Evolutionary conservation across 2,113 vertebrate species (phyloP), one percentile per base, ranked within the genome.

Genomic region (Corapipo altera): DNA sequence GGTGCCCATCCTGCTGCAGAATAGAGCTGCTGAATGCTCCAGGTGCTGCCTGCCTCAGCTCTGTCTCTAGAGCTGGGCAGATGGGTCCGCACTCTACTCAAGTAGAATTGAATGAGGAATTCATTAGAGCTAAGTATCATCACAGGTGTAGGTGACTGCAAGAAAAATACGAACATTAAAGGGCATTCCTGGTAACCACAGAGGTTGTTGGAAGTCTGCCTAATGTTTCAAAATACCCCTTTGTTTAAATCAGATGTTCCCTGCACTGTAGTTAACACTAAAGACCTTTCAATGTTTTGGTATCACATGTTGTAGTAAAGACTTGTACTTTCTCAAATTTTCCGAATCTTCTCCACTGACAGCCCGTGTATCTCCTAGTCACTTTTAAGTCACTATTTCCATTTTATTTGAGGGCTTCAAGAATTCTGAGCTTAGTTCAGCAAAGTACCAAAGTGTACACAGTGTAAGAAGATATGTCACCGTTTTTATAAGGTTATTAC

Each of bases 321-420:
- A n/a, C 41, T 57, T 41, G 51, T 52, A 16, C 51, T 52, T 28
- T 37, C 74, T 55, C 48, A 12, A 44, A 24, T 83, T 80, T 86
- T 81, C 43, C 8, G 57, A 51, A 55, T 83, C 33, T 11, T 69
- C 10, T n/a, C 51, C 16, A 21, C 8, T 73, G 61, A 61, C 5
- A n/a, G 27, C 18, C 21, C 7, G 2, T 0, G 0, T 16, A 62
- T 26, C 26, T 61, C 51, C 20, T 26, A 30, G 55, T 9, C 3
- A 1, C 15, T 49, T 87, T 73, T 35, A 78, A 27, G 69, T 30
- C 41, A 27, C 65, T 74, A 8, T 35, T 89, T 66, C 44, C 35
- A 32, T 66, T 88, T 73, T 55, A 37, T 13, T 70, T 80, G 28
- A 32, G 41, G 30, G 20, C 2, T 70, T 66, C 59, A 58, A 64